These are phyloP conservation scores for Leptestheria dahalacensis DNA, from an alignment of 1,140 invertebrate genomes.

Conservation along the genomic window DNA sequence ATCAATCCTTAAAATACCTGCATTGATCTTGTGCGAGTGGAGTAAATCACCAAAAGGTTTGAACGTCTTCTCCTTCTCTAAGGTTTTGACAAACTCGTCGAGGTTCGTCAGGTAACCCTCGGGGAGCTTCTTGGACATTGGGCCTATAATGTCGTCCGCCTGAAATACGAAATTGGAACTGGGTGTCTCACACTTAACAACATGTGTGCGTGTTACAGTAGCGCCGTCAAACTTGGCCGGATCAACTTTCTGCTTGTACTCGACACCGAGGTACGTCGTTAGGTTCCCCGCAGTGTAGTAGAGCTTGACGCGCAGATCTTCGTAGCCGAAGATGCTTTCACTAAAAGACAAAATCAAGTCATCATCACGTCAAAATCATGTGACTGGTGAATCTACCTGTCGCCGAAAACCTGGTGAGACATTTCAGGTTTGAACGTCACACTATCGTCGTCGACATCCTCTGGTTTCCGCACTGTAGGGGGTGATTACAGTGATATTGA, in stretches of 20 bases:
- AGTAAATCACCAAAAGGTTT: conserved; percentile 51
- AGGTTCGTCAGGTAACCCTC: conserved; percentile 46
- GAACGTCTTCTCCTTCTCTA: conserved; percentile 54
- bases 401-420: conserved; percentile 88
- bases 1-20: conserved; percentile 17
- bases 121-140: conserved; percentile 38
- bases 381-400: conserved; percentile 36
- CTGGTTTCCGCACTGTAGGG: conserved; percentile 42
- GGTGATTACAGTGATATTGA: conserved; percentile 16
- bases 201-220: neutral
- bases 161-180: conserved; percentile 27
- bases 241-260: conserved; percentile 44
- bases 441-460: conserved; percentile 56
- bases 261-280: conserved; percentile 50
- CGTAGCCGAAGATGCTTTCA: conserved; percentile 87
- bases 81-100: conserved; percentile 46
- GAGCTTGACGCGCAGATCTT: conserved; percentile 59
- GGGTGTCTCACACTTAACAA: neutral
- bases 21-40: conserved; percentile 35
- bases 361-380: neutral
- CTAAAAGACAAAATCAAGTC: conserved; percentile 30
- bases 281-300: conserved; percentile 69
- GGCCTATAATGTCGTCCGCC: conserved; percentile 65
- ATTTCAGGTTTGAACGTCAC: conserved; percentile 65
- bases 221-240: conserved; percentile 29